Base-by-base conservation (phyloP, 1,140 invertebrate species). In the Brachionus plicatilis region DNA sequence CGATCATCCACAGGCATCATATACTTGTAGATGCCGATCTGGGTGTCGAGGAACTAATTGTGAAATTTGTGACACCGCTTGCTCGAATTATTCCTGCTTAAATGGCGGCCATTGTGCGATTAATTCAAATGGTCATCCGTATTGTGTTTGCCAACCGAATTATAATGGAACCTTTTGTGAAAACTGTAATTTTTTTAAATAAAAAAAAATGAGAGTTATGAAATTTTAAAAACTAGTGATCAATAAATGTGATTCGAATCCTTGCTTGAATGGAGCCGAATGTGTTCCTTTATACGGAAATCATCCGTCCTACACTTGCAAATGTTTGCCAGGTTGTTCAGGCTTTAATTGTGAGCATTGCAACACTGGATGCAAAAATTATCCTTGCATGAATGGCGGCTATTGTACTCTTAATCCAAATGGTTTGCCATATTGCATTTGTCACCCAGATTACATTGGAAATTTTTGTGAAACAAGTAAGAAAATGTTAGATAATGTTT, bases 271-370 rank as follows among this genome's bases (percentile, higher is more conserved):
- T 24, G 76, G 76, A 24, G 76, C 50, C n/a, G 50, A 65, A 80
- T 80, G 76, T 80, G 76, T 80, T 29, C 76, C 76, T 80, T n/a
- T 80, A 9, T 80, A 80, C 17, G n/a, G 4, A n/a, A 60, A 11
- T 43, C 37, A 82, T 41, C 20, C 53, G 41, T 65, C 33, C 14
- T 82, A 82, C 14, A 66, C 41, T 17, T 82, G 79, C 60, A 43
- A 82, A 27, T 82, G 79, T 65, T n/a, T 45, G 24, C 53, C 79
- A 24, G 79, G 79, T 0, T 82, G 53, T 27, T 82, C 50, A 12
- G 79, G 79, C 24, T 20, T 14, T 41, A 82, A 82, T 45, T 82
- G 79, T 65, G 79, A 82, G 37, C 20, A 43, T 33, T 76, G 72
- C 50, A 72, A 72, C 41, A 20, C 45, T 80, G 53, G 53, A 11